These are phyloP conservation scores for Montipora foliosa DNA, from an alignment of 64 coral and sea anemone species.

Conservation along the genomic window DNA sequence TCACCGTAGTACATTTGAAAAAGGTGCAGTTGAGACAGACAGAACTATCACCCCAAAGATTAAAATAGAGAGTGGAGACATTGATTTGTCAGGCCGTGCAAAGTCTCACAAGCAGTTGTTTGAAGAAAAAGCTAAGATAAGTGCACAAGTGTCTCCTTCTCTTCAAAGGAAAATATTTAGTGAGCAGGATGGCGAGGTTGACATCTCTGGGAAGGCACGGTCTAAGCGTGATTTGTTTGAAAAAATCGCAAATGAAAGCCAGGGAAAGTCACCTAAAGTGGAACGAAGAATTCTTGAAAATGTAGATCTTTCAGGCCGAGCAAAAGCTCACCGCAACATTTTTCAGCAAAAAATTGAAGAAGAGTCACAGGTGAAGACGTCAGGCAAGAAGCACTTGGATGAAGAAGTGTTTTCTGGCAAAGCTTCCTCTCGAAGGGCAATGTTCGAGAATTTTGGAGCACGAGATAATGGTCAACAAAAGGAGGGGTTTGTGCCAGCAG, in stretches of 20 bases:
- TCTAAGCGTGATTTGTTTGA: slow-evolving; percentile 56
- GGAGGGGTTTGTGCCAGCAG: not conserved
- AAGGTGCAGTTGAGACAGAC: slow-evolving; percentile 19
- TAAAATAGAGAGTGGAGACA: slow-evolving; percentile 45
- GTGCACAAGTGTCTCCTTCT: slow-evolving; percentile 54
- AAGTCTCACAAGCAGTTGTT: slow-evolving; percentile 61
- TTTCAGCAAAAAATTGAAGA: slow-evolving; percentile 73
- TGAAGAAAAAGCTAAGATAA: slow-evolving; percentile 53
- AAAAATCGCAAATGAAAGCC: slow-evolving; percentile 43
- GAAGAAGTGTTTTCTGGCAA: slow-evolving; percentile 58
- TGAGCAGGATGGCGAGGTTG: slow-evolving; percentile 44
- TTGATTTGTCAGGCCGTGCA: slow-evolving; percentile 61
- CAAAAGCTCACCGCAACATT: slow-evolving; percentile 56
- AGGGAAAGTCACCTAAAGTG: slow-evolving; percentile 2
- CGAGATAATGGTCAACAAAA: not conserved
- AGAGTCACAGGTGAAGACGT: slow-evolving; percentile 48
- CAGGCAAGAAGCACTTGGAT: slow-evolving; percentile 23
- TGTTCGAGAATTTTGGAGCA: slow-evolving; percentile 40
- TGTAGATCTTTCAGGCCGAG: slow-evolving; percentile 40
- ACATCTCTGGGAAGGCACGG: slow-evolving; percentile 61
- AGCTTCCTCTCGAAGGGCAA: slow-evolving; percentile 31
- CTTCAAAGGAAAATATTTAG: slow-evolving; percentile 50
- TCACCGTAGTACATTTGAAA: slow-evolving; percentile 58
- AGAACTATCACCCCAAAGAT: slow-evolving; percentile 48
- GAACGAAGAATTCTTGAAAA: slow-evolving; percentile 40